phyloP scores from a whole-genome alignment of 2,888 invertebrate genomes.

The Agonopterix subpropinquella region DNA sequence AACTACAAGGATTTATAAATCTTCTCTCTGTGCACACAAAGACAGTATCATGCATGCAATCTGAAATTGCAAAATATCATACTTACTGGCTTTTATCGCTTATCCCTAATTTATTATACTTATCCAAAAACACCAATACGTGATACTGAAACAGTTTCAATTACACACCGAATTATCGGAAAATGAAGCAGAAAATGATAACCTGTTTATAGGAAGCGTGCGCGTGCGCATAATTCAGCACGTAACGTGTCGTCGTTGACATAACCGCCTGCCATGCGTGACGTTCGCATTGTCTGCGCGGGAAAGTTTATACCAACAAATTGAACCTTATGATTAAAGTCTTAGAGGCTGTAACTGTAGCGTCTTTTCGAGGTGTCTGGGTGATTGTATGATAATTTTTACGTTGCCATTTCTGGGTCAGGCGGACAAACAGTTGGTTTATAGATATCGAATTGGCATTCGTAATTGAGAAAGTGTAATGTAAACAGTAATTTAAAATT shows the following conservation, averaged over 20 bases:
- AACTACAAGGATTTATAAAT: too few species aligned
- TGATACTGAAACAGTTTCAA: neutral
- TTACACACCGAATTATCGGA: too few species aligned
- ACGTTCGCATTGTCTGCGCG: conserved; percentile 1
- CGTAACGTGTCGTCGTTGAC: conserved; percentile 7
- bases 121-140: too few species aligned
- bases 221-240: neutral
- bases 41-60: too few species aligned
- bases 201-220: conserved; percentile 3
- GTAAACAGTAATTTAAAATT: too few species aligned
- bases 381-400: neutral
- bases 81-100: too few species aligned
- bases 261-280: conserved; percentile 10
- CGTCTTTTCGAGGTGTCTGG: neutral
- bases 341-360: neutral
- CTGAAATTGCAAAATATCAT: too few species aligned
- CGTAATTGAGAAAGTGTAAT: too few species aligned
- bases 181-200: conserved; percentile 2
- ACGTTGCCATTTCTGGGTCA: neutral
- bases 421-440: neutral
- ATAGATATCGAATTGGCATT: too few species aligned
- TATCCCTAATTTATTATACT: too few species aligned
- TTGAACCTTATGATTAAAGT: neutral
- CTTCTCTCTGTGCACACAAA: too few species aligned
- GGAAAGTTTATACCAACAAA: neutral